Percentiles rank a stretch among this genome's conserved stretches.
phyloP scores from a whole-genome alignment of 1,140 invertebrate species.

The Bombus fervidus region DNA sequence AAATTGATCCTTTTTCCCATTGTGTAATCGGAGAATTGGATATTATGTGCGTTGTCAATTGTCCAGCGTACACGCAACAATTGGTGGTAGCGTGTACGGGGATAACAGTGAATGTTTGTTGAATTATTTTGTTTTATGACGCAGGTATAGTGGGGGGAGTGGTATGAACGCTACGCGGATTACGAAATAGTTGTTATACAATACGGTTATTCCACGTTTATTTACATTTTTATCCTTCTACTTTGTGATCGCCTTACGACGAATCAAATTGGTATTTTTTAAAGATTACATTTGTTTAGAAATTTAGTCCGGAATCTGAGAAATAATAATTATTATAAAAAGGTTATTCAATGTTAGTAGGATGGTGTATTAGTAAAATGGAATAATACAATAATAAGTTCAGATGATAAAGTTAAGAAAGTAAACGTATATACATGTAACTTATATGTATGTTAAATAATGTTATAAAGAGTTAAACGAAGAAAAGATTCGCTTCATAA shows the following conservation, averaged over 20 bases:
- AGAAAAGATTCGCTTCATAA: background rate
- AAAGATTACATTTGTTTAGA: too few species aligned
- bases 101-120: background rate
- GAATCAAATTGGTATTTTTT: too few species aligned
- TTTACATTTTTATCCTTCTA: background rate
- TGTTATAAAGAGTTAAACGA: background rate
- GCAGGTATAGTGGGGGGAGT: background rate
- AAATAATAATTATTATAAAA: background rate
- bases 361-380: too few species aligned
- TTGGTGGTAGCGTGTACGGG: background rate
- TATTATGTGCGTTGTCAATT: conserved; percentile 5
- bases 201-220: background rate
- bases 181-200: background rate
- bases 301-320: background rate
- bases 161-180: background rate
- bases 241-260: too few species aligned
- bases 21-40: conserved; percentile 22
- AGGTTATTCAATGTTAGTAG: background rate
- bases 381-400: too few species aligned
- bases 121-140: conserved; percentile 7
- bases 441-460: background rate
- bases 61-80: background rate
- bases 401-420: background rate
- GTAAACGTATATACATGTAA: background rate
- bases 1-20: conserved; percentile 33